Evolutionary conservation across 2,888 invertebrate genomes (phyloP), one percentile per base, ranked within the genome.

Genomic region (Drosophila formosana): DNA sequence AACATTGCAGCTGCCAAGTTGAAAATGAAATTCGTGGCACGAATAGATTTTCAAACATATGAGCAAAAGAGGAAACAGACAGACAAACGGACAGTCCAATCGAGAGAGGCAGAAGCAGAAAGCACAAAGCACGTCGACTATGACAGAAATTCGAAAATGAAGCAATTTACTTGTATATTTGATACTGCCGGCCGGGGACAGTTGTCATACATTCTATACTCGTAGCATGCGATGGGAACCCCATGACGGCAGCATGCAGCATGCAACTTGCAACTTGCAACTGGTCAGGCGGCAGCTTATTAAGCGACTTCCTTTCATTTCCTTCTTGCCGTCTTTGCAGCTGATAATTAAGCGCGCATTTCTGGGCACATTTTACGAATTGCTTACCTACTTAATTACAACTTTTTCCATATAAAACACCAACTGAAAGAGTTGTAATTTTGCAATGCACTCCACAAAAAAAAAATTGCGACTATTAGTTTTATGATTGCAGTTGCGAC

Each of bases 141-240:
- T 85, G 84, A 81, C 87, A 85, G 86, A 88, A 85, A 85, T 85
- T 85, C 88, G 82, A 85, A 89, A 85, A 85, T 87, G 87, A 89
- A 85, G 84, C 84, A 87, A 85, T 85, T 85, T 88, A 80, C 89
- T 88, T 84, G 78, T 78, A 82, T 68, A 77, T 88, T 88, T 82
- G 84, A 83, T 88, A 83, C 83, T 70, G 61, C 53, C 70, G 60
- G 41, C 65, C 77, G 52, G 46, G 61, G 83, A 80, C 84, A 81
- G 87, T 86, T 80, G 83, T 81, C 81, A 80, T 57, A 47, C 18
- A 6, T 23, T 7, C n/a, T 41, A 6, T 46, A 13, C 11, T 41
- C 28, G 1, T 41, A 18, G 41, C 39, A 39, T 41, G 63, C 11
- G 18, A 50, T 66, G 72, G 61, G 62, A 72, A 68, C 62, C 39